Evolutionary conservation across 2,113 vertebrate genomes (phyloP), one percentile per base, ranked within the genome.

Genomic region (Collichthys lucidus): DNA sequence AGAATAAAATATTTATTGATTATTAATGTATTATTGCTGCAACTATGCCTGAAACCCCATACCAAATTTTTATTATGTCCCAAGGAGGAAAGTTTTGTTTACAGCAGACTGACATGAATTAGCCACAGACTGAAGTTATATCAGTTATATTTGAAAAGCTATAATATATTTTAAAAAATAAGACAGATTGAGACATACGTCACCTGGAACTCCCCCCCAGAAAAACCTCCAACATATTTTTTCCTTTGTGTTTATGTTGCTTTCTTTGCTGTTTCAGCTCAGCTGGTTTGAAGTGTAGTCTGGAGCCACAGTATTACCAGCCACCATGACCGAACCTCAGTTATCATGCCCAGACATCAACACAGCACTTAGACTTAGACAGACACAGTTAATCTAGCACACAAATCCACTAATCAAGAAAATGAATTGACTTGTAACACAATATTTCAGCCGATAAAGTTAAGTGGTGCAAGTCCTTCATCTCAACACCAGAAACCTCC

Each of bases 201-300:
- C 6, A n/a, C 19, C 29, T 29, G 11, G 0, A 56, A 56, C 14
- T 3, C 44, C 44, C 44, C 11, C 44, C 29, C 0, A 44, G 61
- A 57, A 47, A 12, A 65, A 67, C 55, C 46, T 69, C 31, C 16
- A 14, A 60, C 26, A 50, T 40, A 0, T 40, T 71, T 40, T 64
- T 64, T 64, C 68, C 69, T 65, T 72, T 74, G 53, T 67, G 78
- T 15, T 64, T 68, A 14, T 1, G 17, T 19, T 65, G n/a, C 44
- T 73, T 61, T 63, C 22, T 56, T 24, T 6, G 19, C 44, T 2
- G 78, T 92, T 85, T 93, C 92, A 85, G 86, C 80, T 89, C 72
- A 82, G 83, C 86, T 77, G 76, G 71, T 86, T 70, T 93, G 35
- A 93, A 94, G 94, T 85, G 89, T 40, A 24, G 86, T 93, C 92